Percentiles rank a stretch among this genome's conserved stretches.
Conservation (phyloP, 2,888 invertebrate genomes). For the Macaria notata region DNA sequence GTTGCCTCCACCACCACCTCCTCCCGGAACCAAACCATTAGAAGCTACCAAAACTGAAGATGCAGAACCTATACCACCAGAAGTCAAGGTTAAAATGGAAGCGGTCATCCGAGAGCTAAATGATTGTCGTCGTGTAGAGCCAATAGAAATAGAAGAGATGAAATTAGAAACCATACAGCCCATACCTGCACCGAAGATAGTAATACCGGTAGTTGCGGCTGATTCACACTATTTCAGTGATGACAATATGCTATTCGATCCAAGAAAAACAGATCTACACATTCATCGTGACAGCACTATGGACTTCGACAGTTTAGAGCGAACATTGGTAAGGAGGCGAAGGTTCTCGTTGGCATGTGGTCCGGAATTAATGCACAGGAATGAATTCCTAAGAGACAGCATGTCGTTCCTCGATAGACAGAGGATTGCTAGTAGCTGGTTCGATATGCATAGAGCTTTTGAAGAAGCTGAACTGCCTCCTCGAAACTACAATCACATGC, state of each 20-base stretch:
- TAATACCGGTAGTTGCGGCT: slow-evolving; percentile 72
- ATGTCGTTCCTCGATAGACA: slow-evolving; percentile 53
- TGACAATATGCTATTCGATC: slow-evolving; percentile 54
- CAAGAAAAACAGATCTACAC: slow-evolving; percentile 49
- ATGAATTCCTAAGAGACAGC: slow-evolving; percentile 44
- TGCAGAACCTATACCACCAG: slow-evolving; percentile 68
- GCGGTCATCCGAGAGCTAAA: slow-evolving; percentile 83
- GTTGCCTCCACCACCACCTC: slow-evolving; percentile 73
- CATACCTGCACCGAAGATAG: slow-evolving; percentile 62
- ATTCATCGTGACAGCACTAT: slow-evolving; percentile 47
- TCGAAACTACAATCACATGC: slow-evolving; percentile 59
- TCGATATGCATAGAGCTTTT: slow-evolving; percentile 57
- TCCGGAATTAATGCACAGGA: slow-evolving; percentile 69
- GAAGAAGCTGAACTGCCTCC: slow-evolving; percentile 40
- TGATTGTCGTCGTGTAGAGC: slow-evolving; percentile 65
- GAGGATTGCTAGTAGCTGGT: slow-evolving; percentile 68
- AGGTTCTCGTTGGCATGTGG: slow-evolving; percentile 69
- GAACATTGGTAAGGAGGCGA: slow-evolving; percentile 54
- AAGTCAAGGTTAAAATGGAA: slow-evolving; percentile 83
- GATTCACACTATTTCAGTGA: slow-evolving; percentile 69
- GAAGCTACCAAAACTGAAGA: slow-evolving; percentile 42
- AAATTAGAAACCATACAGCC: slow-evolving; percentile 54
- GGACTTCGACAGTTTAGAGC: slow-evolving; percentile 70
- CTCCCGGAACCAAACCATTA: slow-evolving; percentile 33
- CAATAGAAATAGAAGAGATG: slow-evolving; percentile 54